Conservation (phyloP, 2,113 vertebrate genomes). For the human (Homo sapiens) region GRCh38 chrX:142072001-142072500, state of each 20-base stretch:
- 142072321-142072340: background rate
- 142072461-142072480: background rate
- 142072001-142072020: background rate
- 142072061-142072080: background rate
- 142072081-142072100: background rate
- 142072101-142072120: background rate
- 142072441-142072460: background rate
- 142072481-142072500: background rate
- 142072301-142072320: background rate
- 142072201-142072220: no score
- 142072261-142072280: no score
- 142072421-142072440: background rate
- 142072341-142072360: background rate
- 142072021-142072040: background rate
- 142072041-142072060: background rate
- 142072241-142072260: no score
- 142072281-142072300: no score
- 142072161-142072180: background rate
- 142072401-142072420: background rate
- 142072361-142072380: background rate
- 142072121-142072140: background rate
- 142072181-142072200: background rate
- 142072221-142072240: no score
- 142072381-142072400: background rate
- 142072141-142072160: background rate